Conservation (phyloP, 2,888 invertebrate genomes). For the Spicauda simplicius region DNA sequence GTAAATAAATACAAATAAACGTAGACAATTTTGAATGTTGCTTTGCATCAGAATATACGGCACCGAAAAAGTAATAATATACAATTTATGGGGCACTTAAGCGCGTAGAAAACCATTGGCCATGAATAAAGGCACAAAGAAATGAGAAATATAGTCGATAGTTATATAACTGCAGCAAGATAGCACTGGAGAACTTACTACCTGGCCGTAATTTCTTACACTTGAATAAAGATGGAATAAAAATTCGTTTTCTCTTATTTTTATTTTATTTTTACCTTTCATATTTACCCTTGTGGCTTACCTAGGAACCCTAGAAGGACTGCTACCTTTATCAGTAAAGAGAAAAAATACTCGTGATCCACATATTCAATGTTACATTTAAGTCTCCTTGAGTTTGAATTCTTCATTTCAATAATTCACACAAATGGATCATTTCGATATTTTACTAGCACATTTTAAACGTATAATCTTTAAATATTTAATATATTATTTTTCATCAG, state of each 20-base stretch:
- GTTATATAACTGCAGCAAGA: conserved; percentile 23
- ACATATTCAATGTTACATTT: too few relatives aligned
- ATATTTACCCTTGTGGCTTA: neutral
- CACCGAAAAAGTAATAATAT: conserved; percentile 61
- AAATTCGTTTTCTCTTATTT: neutral
- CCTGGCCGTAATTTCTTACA: conserved; percentile 2
- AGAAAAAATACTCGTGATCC: too few relatives aligned
- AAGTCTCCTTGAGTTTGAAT: too few relatives aligned
- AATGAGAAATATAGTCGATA: conserved; percentile 47
- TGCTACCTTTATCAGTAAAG: too few relatives aligned
- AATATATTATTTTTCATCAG: too few relatives aligned
- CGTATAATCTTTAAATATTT: too few relatives aligned
- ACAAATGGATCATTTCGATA: too few relatives aligned
- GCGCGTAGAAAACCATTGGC: conserved; percentile 59
- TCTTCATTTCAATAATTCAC: too few relatives aligned
- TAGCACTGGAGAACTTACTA: conserved; percentile 5
- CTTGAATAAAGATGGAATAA: neutral
- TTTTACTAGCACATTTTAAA: too few relatives aligned
- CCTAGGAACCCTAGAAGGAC: neutral
- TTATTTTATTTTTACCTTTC: neutral
- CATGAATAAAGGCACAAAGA: conserved; percentile 55
- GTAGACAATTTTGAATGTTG: conserved; percentile 31
- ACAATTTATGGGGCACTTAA: conserved; percentile 63
- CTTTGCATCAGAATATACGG: conserved; percentile 52
- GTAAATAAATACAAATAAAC: conserved; percentile 22